Evolutionary conservation across 2,113 vertebrate species (phyloP), one percentile per base, ranked within the genome.

Genomic region (Tretioscincus oriximinensis): DNA sequence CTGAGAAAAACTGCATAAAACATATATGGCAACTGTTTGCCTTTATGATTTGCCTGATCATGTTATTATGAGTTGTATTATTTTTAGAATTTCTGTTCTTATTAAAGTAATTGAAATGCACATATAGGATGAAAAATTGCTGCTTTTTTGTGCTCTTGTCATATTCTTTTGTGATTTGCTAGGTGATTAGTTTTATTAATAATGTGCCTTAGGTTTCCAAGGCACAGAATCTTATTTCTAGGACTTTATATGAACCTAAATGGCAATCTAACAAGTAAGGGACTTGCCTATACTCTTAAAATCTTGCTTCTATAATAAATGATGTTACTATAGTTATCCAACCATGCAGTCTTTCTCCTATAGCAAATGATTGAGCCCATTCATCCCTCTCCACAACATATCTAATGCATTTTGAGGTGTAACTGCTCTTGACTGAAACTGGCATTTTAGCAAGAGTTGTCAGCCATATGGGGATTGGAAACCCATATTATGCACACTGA

Each of bases 21-120:
- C 78, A 65, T 45, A 80, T 29, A 35, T n/a, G 61, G 58, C 20
- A 69, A 24, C 54, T 75, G 22, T 63, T 83, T 73, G 64, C 65
- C 14, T 22, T 31, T 35, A 47, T 58, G 26, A 61, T 74, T 75
- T 79, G 35, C 51, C 70, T 28, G 49, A 78, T 69, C 22, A 60
- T 63, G n/a, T 69, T 70, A 70, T 69, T 61, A 66, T 29, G 58
- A 58, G 76, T 68, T 60, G 12, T 47, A 47, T 69, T 76, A 49
- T 49, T 70, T 79, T 63, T 63, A 70, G 41, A 82, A 61, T 21
- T 29, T n/a, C 6, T 28, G 45, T 11, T 31, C 54, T 63, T 24
- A 45, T 22, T 69, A 54, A 64, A 58, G 7, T 45, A 79, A 28
- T 41, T 9, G 14, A 21, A 74, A 16, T 45, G 20, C 6, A 58